Conservation (phyloP, 2,113 vertebrate species). For the Datnioides undecimradiatus region DNA sequence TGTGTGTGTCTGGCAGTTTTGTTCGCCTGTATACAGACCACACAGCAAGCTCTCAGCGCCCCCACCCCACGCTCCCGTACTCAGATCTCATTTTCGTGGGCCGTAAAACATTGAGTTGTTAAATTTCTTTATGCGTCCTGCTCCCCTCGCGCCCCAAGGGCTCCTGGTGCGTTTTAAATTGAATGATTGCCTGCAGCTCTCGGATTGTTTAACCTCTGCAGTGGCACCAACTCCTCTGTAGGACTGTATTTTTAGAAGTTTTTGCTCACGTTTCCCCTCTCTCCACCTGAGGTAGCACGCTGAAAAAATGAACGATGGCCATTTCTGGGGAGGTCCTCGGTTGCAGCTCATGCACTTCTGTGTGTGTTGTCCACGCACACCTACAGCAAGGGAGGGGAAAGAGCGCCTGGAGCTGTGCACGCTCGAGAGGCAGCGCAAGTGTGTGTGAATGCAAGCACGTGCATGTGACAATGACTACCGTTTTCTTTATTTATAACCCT, state of each 20-base stretch:
- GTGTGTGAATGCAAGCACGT: conserved; percentile 35
- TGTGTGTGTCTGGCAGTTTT: conserved; percentile 13
- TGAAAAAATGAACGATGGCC: conserved; percentile 35
- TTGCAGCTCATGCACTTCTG: conserved; percentile 1
- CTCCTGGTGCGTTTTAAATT: conserved; percentile 84
- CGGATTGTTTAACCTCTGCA: conserved; percentile 84
- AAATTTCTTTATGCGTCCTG: conserved; percentile 82
- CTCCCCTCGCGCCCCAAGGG: conserved; percentile 75
- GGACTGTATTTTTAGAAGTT: conserved; percentile 83
- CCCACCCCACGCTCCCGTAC: conserved; percentile 60
- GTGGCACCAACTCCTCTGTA: conserved; percentile 69
- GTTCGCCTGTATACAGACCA: conserved; percentile 39
- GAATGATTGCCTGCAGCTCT: conserved; percentile 86
- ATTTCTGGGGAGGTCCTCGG: conserved; percentile 60
- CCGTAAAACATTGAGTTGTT: conserved; percentile 85
- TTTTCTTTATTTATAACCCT: conserved; percentile 85
- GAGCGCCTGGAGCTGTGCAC: conserved; percentile 59
- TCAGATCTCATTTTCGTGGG: conserved; percentile 80
- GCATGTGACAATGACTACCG: conserved; percentile 61
- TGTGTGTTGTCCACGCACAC: conserved; percentile 19
- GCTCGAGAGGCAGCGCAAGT: conserved; percentile 22
- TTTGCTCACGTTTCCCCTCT: conserved; percentile 50
- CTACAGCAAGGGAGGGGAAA: conserved; percentile 24
- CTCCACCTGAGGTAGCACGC: conserved; percentile 65
- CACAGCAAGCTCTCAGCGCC: conserved; percentile 15